Base-by-base conservation (phyloP, 2,113 vertebrate species). In the Camelus bactrianus region DNA sequence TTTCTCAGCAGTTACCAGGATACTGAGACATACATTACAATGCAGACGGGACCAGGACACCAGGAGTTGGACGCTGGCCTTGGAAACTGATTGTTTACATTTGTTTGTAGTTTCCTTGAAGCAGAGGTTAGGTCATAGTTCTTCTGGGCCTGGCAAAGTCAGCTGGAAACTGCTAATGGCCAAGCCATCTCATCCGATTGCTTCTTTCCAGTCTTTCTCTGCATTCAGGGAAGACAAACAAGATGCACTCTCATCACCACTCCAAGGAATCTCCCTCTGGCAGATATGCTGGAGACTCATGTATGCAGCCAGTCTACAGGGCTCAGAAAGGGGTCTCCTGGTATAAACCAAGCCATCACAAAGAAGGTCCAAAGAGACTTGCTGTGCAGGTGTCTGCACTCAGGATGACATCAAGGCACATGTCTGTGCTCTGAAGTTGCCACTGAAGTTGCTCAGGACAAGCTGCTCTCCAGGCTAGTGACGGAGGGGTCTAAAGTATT, bases 81-180 rank as follows among this genome's bases (percentile, higher is more conserved):
- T 98, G 54, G 97, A 97, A 97, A 98, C 97, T 87, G 79, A 93
- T 95, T 98, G 97, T 98, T 98, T 96, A 93, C 89, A 89, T 96
- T 94, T 97, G 96, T 96, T 96, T 97, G 80, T 72, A 94, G 83
- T 96, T 79, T 95, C 65, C 94, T 94, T 65, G 95, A 97, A 98
- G 95, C 81, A 70, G 94, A 97, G 92, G 95, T 97, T 98, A 97
- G 95, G 89, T 98, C 97, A 98, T 97, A 96, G 83, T 93, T 91
- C 94, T 84, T 92, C 79, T 90, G 73, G 54, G 62, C 64, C 95
- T 97, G 96, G 94, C 93, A 96, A 60, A 87, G 60, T 96, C 81
- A 92, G 92, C 75, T 97, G 95, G 91, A 98, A 96, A 90, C 46
- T 73, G 77, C 86, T 90, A 30, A 67, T 56, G 83, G 67, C 64